Evolutionary conservation across 2,113 vertebrate species (phyloP).

Genomic region (Meriones unguiculatus): DNA sequence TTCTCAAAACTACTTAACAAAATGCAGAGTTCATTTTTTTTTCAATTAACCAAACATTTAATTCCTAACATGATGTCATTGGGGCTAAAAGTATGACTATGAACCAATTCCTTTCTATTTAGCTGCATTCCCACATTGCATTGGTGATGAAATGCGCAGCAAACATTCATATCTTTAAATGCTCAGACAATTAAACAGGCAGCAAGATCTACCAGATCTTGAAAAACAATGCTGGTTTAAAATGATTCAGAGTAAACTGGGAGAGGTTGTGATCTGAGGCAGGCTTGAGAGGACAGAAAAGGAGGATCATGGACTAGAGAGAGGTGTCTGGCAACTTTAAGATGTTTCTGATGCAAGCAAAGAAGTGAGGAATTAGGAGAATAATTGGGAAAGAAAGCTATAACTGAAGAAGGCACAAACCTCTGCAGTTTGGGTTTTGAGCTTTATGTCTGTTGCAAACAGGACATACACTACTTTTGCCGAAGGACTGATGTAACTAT

Average conservation of each 20-base stretch:
- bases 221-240: neutral
- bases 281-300: neutral
- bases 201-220: neutral
- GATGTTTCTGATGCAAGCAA: neutral
- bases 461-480: neutral
- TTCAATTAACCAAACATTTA: neutral
- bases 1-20: constrained; percentile 4
- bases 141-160: neutral
- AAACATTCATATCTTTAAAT: constrained; percentile 5
- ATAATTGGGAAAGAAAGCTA: neutral
- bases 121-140: neutral
- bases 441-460: neutral
- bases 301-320: neutral
- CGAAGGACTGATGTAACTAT: neutral
- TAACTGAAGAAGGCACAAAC: neutral
- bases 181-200: neutral
- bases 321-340: neutral
- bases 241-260: neutral
- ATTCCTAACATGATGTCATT: neutral
- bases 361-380: neutral
- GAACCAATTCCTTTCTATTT: neutral
- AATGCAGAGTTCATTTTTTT: constrained; percentile 12
- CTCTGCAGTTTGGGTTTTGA: neutral
- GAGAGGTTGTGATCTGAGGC: neutral
- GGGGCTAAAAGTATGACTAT: neutral